A percentile compares a stretch with the other conserved stretches of the same genome.
These are phyloP conservation scores for Deroplatys truncata DNA, from an alignment of 2,888 invertebrate species.

Conservation along the genomic window DNA sequence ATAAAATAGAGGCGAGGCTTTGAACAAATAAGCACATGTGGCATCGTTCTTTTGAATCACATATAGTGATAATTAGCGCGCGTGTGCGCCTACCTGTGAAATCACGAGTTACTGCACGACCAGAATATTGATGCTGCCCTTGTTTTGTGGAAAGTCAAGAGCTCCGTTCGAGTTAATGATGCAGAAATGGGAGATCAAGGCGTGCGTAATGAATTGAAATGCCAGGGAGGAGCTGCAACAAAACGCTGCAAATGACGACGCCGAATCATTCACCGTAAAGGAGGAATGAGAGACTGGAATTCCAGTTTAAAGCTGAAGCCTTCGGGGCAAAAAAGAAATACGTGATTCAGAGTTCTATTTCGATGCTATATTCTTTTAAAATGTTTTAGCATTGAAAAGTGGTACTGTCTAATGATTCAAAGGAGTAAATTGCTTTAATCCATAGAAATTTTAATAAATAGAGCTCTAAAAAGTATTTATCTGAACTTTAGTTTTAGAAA, in stretches of 20 bases:
- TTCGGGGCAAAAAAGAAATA: not conserved
- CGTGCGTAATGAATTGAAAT: not conserved
- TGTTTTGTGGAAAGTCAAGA: not conserved
- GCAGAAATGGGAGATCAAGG: not conserved
- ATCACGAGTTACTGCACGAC: not conserved
- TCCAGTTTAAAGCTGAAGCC: not conserved
- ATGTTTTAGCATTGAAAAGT: too few relatives aligned
- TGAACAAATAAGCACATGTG: too few relatives aligned
- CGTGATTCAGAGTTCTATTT: too few relatives aligned
- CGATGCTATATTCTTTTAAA: too few relatives aligned
- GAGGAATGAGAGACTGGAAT: not conserved
- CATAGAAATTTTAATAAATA: too few relatives aligned
- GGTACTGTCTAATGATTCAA: too few relatives aligned
- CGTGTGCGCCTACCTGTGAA: not conserved
- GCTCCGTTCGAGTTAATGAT: not conserved
- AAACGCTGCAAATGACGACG: not conserved
- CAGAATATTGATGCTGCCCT: not conserved
- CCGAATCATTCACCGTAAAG: not conserved
- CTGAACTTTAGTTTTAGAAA: too few relatives aligned
- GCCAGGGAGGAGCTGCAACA: not conserved
- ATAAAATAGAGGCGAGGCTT: too few relatives aligned
- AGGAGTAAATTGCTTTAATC: too few relatives aligned
- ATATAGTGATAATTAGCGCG: too few relatives aligned
- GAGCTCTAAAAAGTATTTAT: too few relatives aligned
- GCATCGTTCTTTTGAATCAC: too few relatives aligned